A percentile compares a stretch with the other conserved stretches of the same genome.
Evolutionary conservation across 2,797 vertebrate species (phyloP).

Genomic region (Bradypodion ventrale): DNA sequence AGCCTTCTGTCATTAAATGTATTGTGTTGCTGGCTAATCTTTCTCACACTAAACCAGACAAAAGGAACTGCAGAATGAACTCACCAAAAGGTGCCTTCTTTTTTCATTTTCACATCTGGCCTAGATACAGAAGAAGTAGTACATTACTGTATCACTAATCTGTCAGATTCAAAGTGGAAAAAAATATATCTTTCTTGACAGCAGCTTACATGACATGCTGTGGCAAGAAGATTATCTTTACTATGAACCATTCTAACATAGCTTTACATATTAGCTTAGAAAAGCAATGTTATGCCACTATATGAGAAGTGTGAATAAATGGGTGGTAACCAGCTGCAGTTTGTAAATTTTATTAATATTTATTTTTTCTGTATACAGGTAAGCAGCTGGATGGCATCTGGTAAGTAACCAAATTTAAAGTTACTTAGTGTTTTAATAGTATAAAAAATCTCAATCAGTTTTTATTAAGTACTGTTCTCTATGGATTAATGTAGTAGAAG

Average conservation of each 20-base stretch:
- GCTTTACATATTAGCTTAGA: neutral
- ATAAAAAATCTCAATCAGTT: constrained; percentile 15
- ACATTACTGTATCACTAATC: neutral
- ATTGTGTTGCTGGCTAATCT: no score
- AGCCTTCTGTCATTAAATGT: neutral
- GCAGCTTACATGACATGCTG: neutral
- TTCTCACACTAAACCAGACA: no score
- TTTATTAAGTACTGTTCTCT: neutral
- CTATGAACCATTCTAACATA: neutral
- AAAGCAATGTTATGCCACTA: constrained; percentile 7
- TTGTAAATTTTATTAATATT: constrained; percentile 41
- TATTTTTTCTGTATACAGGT: constrained; percentile 83
- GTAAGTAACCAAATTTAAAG: constrained; percentile 78
- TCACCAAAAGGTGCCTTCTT: no score
- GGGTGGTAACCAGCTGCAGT: constrained; percentile 24
- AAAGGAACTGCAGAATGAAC: no score
- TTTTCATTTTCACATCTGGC: no score
- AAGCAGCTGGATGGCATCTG: constrained; percentile 99
- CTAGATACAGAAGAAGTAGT: no score
- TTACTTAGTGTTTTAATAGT: constrained; percentile 17
- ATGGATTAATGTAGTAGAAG: neutral
- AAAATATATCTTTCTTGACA: neutral
- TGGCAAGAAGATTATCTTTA: neutral
- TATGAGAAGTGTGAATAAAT: constrained; percentile 11
- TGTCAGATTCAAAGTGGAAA: neutral